Evolutionary conservation across 92 coral and sea anemone species (phyloP).

Genomic region (Epizoanthus stellaris): DNA sequence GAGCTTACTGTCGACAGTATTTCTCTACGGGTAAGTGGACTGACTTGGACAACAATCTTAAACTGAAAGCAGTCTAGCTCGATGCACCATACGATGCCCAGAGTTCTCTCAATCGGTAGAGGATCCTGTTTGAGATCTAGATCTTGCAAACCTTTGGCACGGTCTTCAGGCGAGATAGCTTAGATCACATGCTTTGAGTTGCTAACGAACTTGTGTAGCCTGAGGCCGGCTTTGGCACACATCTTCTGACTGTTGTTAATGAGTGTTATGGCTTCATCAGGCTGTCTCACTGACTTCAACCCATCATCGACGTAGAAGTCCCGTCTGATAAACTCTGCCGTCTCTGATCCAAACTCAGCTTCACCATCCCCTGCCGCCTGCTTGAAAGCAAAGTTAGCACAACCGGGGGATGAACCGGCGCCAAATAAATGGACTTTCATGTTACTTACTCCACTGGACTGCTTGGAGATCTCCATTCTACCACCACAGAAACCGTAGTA

Average conservation of each 20-base stretch:
- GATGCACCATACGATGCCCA: constrained; percentile 52
- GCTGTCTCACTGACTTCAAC: constrained; percentile 36
- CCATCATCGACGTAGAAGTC: constrained; percentile 65
- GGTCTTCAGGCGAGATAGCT: constrained; percentile 40
- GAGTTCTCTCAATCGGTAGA: constrained; percentile 48
- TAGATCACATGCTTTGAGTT: not conserved
- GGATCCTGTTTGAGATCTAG: constrained; percentile 44
- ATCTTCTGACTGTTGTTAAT: constrained; percentile 35
- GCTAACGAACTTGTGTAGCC: constrained; percentile 50
- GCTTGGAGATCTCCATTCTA: not conserved
- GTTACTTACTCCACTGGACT: not conserved
- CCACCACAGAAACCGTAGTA: not conserved
- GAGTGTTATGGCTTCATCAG: constrained; percentile 30
- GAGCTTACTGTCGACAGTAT: constrained; percentile 54
- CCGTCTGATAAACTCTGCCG: constrained; percentile 21
- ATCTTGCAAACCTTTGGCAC: constrained; percentile 47
- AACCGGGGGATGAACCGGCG: not conserved
- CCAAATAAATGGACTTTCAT: not conserved
- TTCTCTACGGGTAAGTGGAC: constrained; percentile 49
- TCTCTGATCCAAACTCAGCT: constrained; percentile 18
- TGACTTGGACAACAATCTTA: constrained; percentile 54
- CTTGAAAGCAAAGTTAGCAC: no score
- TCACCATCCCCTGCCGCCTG: no score
- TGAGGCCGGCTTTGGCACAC: constrained; percentile 57
- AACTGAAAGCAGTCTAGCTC: constrained; percentile 53